phyloP scores from a whole-genome alignment of 2,797 vertebrate genomes.

The Lindbergichthys nudifrons region DNA sequence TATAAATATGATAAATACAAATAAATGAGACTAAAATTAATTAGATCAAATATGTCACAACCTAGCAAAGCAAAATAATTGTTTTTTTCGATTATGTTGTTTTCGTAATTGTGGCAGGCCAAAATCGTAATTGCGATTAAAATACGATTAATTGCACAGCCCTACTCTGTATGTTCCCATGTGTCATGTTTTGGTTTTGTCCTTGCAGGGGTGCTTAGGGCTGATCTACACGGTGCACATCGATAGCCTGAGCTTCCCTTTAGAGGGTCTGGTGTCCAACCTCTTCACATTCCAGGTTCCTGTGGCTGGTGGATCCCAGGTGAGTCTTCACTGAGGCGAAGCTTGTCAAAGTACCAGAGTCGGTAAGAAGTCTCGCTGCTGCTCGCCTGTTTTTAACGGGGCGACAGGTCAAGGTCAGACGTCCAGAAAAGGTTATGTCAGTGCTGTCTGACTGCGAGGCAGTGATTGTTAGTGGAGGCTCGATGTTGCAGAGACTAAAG shows the following conservation, averaged over 20 bases:
- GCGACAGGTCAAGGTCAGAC: conserved; percentile 45
- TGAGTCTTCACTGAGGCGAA: conserved; percentile 79
- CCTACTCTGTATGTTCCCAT: conserved; percentile 6
- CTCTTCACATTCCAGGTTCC: conserved; percentile 95
- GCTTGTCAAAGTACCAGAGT: conserved; percentile 78
- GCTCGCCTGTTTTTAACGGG: conserved; percentile 60
- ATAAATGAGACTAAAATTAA: no score
- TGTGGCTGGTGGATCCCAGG: conserved; percentile 95
- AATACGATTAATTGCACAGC: no score
- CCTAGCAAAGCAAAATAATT: no score
- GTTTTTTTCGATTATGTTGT: no score
- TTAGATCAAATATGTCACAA: no score
- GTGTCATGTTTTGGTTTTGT: conserved; percentile 32
- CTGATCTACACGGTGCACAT: conserved; percentile 96
- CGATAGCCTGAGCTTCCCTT: conserved; percentile 91
- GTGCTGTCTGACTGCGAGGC: conserved; percentile 35
- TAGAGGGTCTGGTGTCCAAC: conserved; percentile 94
- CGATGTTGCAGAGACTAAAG: conserved; percentile 21
- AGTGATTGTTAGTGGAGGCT: conserved; percentile 32
- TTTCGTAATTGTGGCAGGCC: no score
- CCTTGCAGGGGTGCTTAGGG: conserved; percentile 94
- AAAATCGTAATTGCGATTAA: no score
- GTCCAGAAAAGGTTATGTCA: conserved; percentile 75
- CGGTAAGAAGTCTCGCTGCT: conserved; percentile 58
- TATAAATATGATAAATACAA: no score